Conservation (phyloP, 2,888 invertebrate species). For the Microctonus brassicae region DNA sequence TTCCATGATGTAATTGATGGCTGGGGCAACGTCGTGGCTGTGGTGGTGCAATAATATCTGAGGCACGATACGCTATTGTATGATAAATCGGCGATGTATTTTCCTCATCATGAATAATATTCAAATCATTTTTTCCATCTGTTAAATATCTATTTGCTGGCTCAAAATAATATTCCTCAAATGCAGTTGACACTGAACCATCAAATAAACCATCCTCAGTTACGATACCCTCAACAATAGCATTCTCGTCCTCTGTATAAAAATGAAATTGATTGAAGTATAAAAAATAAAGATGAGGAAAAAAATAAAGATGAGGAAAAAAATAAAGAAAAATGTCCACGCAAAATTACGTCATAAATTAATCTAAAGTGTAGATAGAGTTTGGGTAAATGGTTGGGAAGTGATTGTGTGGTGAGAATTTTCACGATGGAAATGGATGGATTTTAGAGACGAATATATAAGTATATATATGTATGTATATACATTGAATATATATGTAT, state of each 20-base stretch:
- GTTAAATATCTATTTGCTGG: constrained; percentile 78
- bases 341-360: constrained; percentile 11
- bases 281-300: background rate
- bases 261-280: constrained; percentile 29
- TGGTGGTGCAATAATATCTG: constrained; percentile 76
- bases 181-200: constrained; percentile 84
- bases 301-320: background rate
- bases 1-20: constrained; percentile 73
- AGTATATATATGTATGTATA: too few species aligned
- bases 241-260: constrained; percentile 83
- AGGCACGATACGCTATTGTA: constrained; percentile 86
- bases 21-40: constrained; percentile 73
- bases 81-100: constrained; percentile 76
- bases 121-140: constrained; percentile 20
- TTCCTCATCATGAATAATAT: constrained; percentile 57
- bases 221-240: constrained; percentile 87
- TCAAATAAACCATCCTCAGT: constrained; percentile 91
- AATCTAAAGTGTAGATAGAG: constrained; percentile 2
- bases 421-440: constrained; percentile 21
- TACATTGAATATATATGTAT: too few species aligned
- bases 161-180: constrained; percentile 89
- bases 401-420: background rate
- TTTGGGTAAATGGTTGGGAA: background rate
- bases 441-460: constrained; percentile 1
- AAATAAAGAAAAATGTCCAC: background rate